Percentiles rank a stretch among this genome's conserved stretches.
Evolutionary conservation across 1,140 invertebrate species (phyloP).

Genomic region (Bombus waltoni): DNA sequence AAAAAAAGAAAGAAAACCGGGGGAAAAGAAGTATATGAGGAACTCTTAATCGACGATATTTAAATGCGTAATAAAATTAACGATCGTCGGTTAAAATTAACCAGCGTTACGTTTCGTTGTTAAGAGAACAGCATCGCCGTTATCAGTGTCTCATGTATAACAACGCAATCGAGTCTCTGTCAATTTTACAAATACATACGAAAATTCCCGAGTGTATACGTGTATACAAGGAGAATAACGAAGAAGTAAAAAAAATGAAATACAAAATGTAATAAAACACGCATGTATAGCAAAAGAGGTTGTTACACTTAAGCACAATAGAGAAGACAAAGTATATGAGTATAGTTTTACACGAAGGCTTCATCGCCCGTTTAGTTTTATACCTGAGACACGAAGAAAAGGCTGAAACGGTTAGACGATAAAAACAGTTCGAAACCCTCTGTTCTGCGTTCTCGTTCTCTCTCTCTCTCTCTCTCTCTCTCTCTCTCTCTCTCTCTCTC

Average conservation of each 20-base stretch:
- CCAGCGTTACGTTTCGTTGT: conserved; percentile 43
- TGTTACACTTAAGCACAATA: conserved; percentile 65
- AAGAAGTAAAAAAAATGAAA: conserved; percentile 2
- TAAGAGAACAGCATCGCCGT: conserved; percentile 40
- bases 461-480: conserved; percentile 40
- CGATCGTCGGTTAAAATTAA: conserved; percentile 60
- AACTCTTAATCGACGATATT: conserved; percentile 28
- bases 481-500: conserved; percentile 35
- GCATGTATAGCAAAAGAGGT: conserved; percentile 53
- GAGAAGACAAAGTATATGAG: conserved; percentile 64
- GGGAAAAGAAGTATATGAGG: conserved; percentile 5
- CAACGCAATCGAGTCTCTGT: conserved; percentile 62
- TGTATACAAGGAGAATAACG: conserved; percentile 16
- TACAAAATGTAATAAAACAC: conserved; percentile 27
- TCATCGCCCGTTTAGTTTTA: conserved; percentile 64
- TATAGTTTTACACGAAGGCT: conserved; percentile 69
- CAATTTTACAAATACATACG: conserved; percentile 43
- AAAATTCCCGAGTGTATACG: conserved; percentile 36
- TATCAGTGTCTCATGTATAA: conserved; percentile 68
- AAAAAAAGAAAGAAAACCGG: not conserved
- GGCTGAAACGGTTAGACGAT: conserved; percentile 60
- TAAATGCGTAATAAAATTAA: conserved; percentile 41
- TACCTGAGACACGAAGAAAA: conserved; percentile 66
- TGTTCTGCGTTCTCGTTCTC: conserved; percentile 34
- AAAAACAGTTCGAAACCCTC: conserved; percentile 46